phyloP scores from a whole-genome alignment of 2,113 vertebrate genomes.

The Xiphophorus couchianus region DNA sequence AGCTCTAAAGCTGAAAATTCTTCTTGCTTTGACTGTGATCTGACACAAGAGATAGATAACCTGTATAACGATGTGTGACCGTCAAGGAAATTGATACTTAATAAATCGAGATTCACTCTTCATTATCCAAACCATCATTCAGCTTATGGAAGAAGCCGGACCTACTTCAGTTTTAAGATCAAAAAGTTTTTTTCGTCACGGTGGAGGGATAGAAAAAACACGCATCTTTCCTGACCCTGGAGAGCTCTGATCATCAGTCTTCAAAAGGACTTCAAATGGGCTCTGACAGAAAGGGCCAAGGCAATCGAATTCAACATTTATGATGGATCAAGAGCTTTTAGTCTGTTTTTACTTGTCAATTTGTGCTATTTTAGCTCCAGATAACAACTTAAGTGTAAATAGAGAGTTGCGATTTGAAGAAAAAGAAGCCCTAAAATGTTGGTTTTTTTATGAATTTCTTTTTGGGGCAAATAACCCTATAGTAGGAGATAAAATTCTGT shows the following conservation, averaged over 20 bases:
- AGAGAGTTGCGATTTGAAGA: neutral
- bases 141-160: constrained; percentile 39
- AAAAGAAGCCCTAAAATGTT: neutral
- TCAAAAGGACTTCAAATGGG: constrained; percentile 67
- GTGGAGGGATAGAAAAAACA: constrained; percentile 29
- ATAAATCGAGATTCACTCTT: constrained; percentile 65
- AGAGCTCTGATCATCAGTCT: constrained; percentile 67
- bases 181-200: constrained; percentile 54
- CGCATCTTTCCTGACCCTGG: constrained; percentile 62
- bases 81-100: constrained; percentile 71
- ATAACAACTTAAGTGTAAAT: constrained; percentile 1
- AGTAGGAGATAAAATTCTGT: constrained; percentile 13
- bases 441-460: neutral
- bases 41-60: constrained; percentile 56
- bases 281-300: constrained; percentile 56
- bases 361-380: neutral
- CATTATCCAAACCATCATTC: constrained; percentile 67
- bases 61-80: constrained; percentile 60
- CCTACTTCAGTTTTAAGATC: constrained; percentile 51
- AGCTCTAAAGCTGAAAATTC: constrained; percentile 2
- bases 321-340: constrained; percentile 52
- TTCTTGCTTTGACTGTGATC: neutral
- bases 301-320: constrained; percentile 51
- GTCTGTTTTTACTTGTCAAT: constrained; percentile 7
- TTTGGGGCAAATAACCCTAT: neutral